Base-by-base conservation (phyloP, 2,113 vertebrate species). In the Bettongia penicillata region DNA sequence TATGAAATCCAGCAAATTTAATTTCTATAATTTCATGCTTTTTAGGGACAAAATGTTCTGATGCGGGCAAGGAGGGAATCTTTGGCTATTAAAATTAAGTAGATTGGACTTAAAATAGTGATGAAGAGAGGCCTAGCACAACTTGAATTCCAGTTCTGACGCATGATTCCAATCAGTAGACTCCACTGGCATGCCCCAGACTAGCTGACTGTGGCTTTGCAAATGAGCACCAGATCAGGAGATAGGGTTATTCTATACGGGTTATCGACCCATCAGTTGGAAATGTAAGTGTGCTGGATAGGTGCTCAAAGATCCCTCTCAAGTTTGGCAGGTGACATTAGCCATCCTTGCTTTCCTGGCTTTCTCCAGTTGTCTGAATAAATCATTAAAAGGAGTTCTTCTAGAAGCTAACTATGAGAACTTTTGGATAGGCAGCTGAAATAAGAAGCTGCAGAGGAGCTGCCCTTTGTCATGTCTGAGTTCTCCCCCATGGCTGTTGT, bases 391-490 rank as follows among this genome's bases (percentile, higher is more conserved):
- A 48, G 10, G 51, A 94, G 61, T n/a, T 47, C 47, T 90, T 47
- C 12, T n/a, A 57, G 92, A 93, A 50, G 90, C 12, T n/a, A 91
- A 7, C 14, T 68, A 37, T n/a, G 61, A 68, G 61, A 68, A n/a
- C 2, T 14, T 68, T 68, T 68, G n/a, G 68, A 43, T 19, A 84
- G 68, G 68, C 68, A n/a, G 6, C 68, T 43, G 68, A 84, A 84
- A 43, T 84, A 43, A 84, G 19, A 84, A 43, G 68, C 68, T 84
- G 68, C n/a, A 84, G n/a, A 99, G 96, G 99, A 99, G 99, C 98
- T 99, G 96, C 99, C 99, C 97, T 99, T 99, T 23, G 99, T 99
- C 97, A 99, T 99, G 28, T 99, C 99, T 96, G 99, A 99, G 98
- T 99, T 99, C 96, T 99, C 99, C 95, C 99, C 99, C 97, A 98